Evolutionary conservation across 2,888 invertebrate species (phyloP), one percentile per base, ranked within the genome.

Genomic region (Chloroclystis v-ata): DNA sequence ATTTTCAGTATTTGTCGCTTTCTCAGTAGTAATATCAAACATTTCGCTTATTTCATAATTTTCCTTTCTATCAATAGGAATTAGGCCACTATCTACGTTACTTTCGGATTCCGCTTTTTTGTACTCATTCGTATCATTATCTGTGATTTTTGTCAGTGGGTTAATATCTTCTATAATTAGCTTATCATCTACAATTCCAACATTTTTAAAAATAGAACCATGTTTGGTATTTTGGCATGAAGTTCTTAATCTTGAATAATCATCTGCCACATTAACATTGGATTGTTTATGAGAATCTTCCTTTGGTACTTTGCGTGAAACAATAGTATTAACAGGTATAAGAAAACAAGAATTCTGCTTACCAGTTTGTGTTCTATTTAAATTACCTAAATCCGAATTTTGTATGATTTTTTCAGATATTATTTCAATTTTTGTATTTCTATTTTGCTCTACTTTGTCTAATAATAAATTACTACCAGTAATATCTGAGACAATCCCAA

Each of bases 391-490:
- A 46, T 46, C 43, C 20, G 35, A 28, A 37, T 47, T 7, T 7
- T 35, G 46, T 13, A 41, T 33, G 8, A 67, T 66, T 60, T 75
- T 63, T 56, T 79, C 67, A 16, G 74, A 72, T 47, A 78, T 60
- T 44, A 76, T 72, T 49, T 66, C 66, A 8, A 75, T 67, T 64
- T 72, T 66, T 38, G 57, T 63, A 32, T 42, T 29, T 37, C 39
- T 9, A 38, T 48, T 43, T 28, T 33, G 37, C 2, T 12, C 11
- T 29, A 38, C 32, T 24, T 11, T 20, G 26, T 12, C 11, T 30
- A 16, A 8, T 29, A 47, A 57, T 2, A 12, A 29, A 30, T 37
- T 29, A 38, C 42, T 44, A 25, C 48, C 33, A 13, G 20, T 29
- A 32, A 25, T 43, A 14, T 44, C 42, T 41, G 40, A 33, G 14